Percentiles rank a stretch among this genome's conserved stretches.
These are phyloP conservation scores for Xenopus petersii DNA, from an alignment of 2,797 vertebrate genomes.

Conservation along the genomic window DNA sequence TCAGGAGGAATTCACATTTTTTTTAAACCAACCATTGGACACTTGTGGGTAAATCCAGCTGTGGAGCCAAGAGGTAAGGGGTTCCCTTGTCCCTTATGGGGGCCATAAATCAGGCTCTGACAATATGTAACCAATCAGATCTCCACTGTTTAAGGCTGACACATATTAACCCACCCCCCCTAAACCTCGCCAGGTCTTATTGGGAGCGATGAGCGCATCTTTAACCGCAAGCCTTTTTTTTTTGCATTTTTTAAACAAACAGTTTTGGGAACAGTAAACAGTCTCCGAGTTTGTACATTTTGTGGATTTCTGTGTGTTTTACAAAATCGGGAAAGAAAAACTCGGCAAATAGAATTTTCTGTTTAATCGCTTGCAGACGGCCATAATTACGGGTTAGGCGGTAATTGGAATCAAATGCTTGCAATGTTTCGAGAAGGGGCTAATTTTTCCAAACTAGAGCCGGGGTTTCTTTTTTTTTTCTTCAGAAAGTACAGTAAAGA, in stretches of 20 bases:
- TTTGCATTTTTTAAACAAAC: conserved; percentile 28
- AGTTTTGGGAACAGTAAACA: conserved; percentile 42
- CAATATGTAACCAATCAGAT: too few species aligned
- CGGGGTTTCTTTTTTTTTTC: neutral
- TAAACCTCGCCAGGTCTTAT: neutral
- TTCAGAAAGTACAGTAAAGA: conserved; percentile 21
- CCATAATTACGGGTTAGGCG: conserved; percentile 52
- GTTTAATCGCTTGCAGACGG: conserved; percentile 30
- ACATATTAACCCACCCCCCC: too few species aligned
- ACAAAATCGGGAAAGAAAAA: conserved; percentile 42
- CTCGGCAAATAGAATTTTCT: conserved; percentile 33
- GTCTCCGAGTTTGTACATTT: conserved; percentile 44
- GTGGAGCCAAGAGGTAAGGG: too few species aligned
- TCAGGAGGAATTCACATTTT: too few species aligned
- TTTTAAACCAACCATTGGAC: too few species aligned
- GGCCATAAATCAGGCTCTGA: too few species aligned
- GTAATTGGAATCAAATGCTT: conserved; percentile 63
- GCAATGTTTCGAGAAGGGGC: conserved; percentile 31
- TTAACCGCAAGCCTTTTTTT: conserved; percentile 27
- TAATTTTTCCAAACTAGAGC: conserved; percentile 14
- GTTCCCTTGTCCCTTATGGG: too few species aligned
- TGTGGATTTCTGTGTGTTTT: conserved; percentile 46
- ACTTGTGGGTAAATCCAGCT: too few species aligned
- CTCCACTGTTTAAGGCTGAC: too few species aligned
- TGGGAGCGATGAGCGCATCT: neutral